Conservation (phyloP, 2,888 invertebrate genomes). For the Drosophila fulvimacula region DNA sequence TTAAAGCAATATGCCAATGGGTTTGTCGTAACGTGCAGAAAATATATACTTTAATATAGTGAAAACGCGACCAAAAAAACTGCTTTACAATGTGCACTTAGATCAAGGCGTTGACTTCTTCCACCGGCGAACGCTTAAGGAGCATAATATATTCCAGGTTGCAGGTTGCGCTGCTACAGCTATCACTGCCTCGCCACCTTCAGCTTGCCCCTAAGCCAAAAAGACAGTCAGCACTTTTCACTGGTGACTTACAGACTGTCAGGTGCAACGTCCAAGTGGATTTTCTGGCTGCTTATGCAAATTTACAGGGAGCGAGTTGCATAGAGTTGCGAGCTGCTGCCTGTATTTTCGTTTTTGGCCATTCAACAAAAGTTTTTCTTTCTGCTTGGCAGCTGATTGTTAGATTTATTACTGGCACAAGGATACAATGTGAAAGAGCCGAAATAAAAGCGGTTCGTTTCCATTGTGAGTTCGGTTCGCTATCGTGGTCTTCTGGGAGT, state of each 20-base stretch:
- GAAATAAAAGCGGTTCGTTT: constrained; percentile 14
- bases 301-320: constrained; percentile 28
- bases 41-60: constrained; percentile 10
- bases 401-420: constrained; percentile 47
- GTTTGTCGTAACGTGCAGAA: constrained; percentile 16
- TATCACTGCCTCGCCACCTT: background rate
- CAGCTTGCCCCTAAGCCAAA: constrained; percentile 22
- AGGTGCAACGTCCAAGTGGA: constrained; percentile 46
- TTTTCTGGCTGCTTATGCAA: constrained; percentile 62
- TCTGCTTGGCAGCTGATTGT: constrained; percentile 32
- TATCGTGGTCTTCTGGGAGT: background rate
- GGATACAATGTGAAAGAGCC: constrained; percentile 24
- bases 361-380: constrained; percentile 38
- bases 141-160: constrained; percentile 49
- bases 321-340: constrained; percentile 22
- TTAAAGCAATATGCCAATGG: background rate
- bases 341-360: constrained; percentile 38
- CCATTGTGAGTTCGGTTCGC: constrained; percentile 13
- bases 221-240: constrained; percentile 36
- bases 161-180: constrained; percentile 28
- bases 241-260: constrained; percentile 25
- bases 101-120: constrained; percentile 27
- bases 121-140: constrained; percentile 15
- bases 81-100: constrained; percentile 18
- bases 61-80: background rate